These are phyloP conservation scores for Anser brachyrhynchus DNA, from an alignment of 2,113 vertebrate genomes.

Conservation along the genomic window DNA sequence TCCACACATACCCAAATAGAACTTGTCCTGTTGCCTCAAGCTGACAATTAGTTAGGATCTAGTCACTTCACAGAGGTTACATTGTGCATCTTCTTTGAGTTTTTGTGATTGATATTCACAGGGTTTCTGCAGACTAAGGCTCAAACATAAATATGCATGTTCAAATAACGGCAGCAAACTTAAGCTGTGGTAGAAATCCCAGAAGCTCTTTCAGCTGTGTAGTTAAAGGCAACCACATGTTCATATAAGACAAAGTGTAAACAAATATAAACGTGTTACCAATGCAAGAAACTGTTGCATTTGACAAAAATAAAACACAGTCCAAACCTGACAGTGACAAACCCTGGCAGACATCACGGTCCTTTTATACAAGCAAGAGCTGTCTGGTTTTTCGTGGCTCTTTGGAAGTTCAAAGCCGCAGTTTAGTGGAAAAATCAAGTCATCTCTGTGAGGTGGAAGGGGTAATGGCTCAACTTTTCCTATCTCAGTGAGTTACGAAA, in stretches of 20 bases:
- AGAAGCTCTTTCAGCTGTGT: slow-evolving; percentile 24
- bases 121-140: slow-evolving; percentile 12
- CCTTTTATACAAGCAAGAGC: background rate
- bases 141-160: slow-evolving; percentile 48
- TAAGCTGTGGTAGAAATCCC: slow-evolving; percentile 30
- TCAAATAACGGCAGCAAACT: slow-evolving; percentile 33
- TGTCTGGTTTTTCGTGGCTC: background rate
- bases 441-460: background rate
- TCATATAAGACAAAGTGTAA: background rate
- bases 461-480: background rate
- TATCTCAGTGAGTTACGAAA: background rate
- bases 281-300: background rate
- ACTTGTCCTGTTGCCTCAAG: background rate
- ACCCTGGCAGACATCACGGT: background rate
- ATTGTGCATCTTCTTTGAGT: background rate
- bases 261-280: background rate
- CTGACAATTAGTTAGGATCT: background rate
- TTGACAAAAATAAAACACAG: background rate
- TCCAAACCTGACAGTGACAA: background rate
- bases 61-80: background rate
- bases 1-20: background rate
- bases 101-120: slow-evolving; percentile 42
- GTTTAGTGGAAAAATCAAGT: background rate
- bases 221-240: slow-evolving; percentile 18
- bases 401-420: background rate